These are phyloP conservation scores for Centropus bengalensis DNA, from an alignment of 2,113 vertebrate genomes.

Conservation along the genomic window DNA sequence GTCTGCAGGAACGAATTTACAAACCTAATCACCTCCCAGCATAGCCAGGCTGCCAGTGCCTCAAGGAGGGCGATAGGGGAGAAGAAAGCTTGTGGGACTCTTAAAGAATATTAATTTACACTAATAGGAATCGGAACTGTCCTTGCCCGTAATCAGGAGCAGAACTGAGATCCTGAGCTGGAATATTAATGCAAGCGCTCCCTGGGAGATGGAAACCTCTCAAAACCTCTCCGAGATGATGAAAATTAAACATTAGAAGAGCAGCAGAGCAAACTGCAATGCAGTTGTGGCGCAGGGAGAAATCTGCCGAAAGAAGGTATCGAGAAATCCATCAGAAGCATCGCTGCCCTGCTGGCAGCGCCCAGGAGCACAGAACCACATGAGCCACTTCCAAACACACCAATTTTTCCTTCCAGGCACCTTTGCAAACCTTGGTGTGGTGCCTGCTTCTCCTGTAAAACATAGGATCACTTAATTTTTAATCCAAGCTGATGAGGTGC, in stretches of 20 bases:
- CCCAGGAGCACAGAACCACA: not conserved
- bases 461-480: not conserved
- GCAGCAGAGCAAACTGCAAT: slow-evolving; percentile 1
- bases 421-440: not conserved
- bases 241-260: not conserved
- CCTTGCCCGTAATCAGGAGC: slow-evolving; percentile 21
- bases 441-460: not conserved
- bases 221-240: not conserved
- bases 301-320: not conserved
- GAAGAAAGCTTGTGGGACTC: slow-evolving; percentile 26
- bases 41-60: slow-evolving; percentile 14
- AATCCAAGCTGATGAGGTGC: not conserved
- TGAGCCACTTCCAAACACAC: accelerated
- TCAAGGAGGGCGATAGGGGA: slow-evolving; percentile 9
- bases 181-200: slow-evolving; percentile 48
- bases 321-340: not conserved
- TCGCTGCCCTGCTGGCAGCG: not conserved
- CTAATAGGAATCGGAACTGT: not conserved
- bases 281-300: not conserved
- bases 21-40: slow-evolving; percentile 57
- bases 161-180: slow-evolving; percentile 12
- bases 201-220: slow-evolving; percentile 24
- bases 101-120: slow-evolving; percentile 37
- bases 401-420: not conserved
- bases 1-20: slow-evolving; percentile 47